Evolutionary conservation across 2,113 vertebrate genomes (phyloP), one percentile per base, ranked within the genome.

Genomic region (Ameiurus melas): DNA sequence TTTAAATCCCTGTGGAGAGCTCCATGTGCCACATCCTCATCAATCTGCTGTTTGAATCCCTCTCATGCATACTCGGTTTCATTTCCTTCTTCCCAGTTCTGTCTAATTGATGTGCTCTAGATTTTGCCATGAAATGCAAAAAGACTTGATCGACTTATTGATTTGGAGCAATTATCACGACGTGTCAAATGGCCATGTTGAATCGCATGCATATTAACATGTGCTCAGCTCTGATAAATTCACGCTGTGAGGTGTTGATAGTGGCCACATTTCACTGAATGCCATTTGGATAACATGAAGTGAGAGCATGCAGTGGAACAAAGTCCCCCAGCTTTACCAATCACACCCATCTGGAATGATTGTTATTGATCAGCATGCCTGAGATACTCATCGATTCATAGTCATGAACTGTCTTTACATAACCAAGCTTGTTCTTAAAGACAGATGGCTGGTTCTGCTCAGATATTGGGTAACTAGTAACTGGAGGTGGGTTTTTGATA

Each of bases 1-100:
- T 58, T 85, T n/a, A 83, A 91, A 73, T 91, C 90, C 92, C 90
- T 70, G 73, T 83, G 83, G 90, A 89, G 25, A 30, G 30, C 85
- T 47, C 57, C 53, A 75, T 78, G 80, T 87, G 85, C 39, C 68
- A 36, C 57, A 83, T 86, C 60, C 75, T 90, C 82, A 83, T 71
- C 85, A 86, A 60, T 55, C 73, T 47, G 8, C 51, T 39, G 33
- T 80, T 51, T 13, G 39, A 71, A 51, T 64, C 75, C 30, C 77
- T 10, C 62, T 22, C 68, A 22, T 66, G 58, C 83, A 43, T 4
- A 27, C 81, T 55, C 58, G 5, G n/a, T 57, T 77, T 47, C 51
- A 22, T 58, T 88, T 43, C 58, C 73, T 83, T 25, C 62, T 83
- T 75, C 68, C 57, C 81, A n/a, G 4, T 90, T 58, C 71, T 84